Evolutionary conservation across 2,888 invertebrate species (phyloP).

Genomic region (Mesodorylaimus sp.): DNA sequence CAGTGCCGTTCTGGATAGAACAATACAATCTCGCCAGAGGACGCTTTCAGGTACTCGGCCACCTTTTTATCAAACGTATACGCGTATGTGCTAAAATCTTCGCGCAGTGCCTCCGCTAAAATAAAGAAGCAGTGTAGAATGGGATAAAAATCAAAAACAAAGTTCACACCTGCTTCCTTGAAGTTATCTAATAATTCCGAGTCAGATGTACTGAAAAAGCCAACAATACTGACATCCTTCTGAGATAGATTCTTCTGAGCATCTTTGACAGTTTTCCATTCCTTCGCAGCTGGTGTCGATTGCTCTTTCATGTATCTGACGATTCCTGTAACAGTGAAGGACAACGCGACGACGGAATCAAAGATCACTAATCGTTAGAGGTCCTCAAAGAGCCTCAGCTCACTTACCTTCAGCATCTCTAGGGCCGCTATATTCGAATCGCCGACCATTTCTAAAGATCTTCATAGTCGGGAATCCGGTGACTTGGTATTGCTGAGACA

Average conservation of each 20-base stretch:
- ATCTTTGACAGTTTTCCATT: slow-evolving; percentile 29
- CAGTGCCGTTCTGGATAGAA: slow-evolving; percentile 38
- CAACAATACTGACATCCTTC: slow-evolving; percentile 37
- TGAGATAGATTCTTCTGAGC: slow-evolving; percentile 31
- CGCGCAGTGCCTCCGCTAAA: slow-evolving; percentile 34
- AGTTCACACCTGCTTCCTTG: slow-evolving; percentile 33
- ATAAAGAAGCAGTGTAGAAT: slow-evolving; percentile 5
- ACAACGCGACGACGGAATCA: no score
- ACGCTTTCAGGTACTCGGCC: slow-evolving; percentile 27
- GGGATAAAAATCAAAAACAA: slow-evolving; percentile 6
- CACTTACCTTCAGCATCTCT: slow-evolving; percentile 27
- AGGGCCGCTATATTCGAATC: slow-evolving; percentile 39
- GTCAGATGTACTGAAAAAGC: slow-evolving; percentile 36
- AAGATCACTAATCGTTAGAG: no score
- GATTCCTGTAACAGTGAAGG: slow-evolving; percentile 31
- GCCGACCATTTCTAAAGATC: slow-evolving; percentile 36
- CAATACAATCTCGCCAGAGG: slow-evolving; percentile 32
- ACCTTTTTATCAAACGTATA: slow-evolving; percentile 35
- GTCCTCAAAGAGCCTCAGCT: no score
- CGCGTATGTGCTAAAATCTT: slow-evolving; percentile 34
- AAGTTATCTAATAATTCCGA: slow-evolving; percentile 33
- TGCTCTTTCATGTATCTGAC: slow-evolving; percentile 39
- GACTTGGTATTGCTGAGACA: slow-evolving; percentile 37
- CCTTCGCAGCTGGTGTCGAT: slow-evolving; percentile 31
- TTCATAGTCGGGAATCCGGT: slow-evolving; percentile 41